Conservation (phyloP, 2,888 invertebrate genomes). For the Spilosoma lubricipeda region DNA sequence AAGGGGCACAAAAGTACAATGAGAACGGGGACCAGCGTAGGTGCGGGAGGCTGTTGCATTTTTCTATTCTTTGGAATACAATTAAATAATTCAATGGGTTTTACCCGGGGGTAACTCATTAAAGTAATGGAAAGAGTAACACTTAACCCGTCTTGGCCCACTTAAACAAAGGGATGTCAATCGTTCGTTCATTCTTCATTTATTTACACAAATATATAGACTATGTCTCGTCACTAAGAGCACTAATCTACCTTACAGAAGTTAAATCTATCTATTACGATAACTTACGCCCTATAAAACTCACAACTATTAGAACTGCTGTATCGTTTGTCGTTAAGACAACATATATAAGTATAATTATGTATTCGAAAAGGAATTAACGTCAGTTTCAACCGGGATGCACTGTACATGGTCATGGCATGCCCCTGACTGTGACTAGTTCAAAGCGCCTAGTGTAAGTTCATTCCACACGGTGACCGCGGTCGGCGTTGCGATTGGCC, state of each 20-base stretch:
- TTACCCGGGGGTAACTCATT: background rate
- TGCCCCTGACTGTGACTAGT: background rate
- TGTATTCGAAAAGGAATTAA: background rate
- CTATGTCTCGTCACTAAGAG: background rate
- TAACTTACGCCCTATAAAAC: background rate
- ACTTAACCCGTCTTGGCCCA: background rate
- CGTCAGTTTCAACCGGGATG: background rate
- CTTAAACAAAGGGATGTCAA: background rate
- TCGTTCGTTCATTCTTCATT: background rate
- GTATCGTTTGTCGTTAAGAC: constrained; percentile 25
- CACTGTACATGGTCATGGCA: too few relatives aligned
- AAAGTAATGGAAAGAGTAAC: background rate
- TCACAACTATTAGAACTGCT: constrained; percentile 28
- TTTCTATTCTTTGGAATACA: background rate
- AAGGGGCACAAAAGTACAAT: background rate
- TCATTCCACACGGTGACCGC: too few relatives aligned
- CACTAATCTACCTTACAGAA: constrained; percentile 26
- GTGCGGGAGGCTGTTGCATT: too few relatives aligned
- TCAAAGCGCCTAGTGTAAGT: too few relatives aligned
- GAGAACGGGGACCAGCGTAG: background rate
- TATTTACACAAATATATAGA: background rate
- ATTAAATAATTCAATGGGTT: background rate
- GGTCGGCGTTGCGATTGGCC: too few relatives aligned
- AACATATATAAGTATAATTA: constrained; percentile 15
- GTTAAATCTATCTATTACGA: constrained; percentile 22